A percentile compares a stretch with the other conserved stretches of the same genome.
phyloP scores from a whole-genome alignment of 2,113 vertebrate species.

The Pampusana beccarii region DNA sequence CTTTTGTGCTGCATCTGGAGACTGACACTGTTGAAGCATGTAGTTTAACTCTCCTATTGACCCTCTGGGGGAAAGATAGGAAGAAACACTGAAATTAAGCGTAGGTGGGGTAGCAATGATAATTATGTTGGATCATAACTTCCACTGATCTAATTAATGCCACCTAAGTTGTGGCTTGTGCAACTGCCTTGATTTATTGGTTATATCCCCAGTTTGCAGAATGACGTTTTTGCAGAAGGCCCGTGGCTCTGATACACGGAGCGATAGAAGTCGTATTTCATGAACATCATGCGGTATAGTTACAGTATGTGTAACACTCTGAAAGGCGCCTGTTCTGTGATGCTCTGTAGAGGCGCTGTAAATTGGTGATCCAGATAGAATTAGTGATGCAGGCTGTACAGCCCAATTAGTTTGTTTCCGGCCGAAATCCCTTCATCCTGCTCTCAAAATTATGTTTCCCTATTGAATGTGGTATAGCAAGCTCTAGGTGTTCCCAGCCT shows the following conservation, averaged over 20 bases:
- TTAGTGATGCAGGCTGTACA: constrained; percentile 39
- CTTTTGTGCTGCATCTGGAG: constrained; percentile 17
- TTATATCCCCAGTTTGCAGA: constrained; percentile 35
- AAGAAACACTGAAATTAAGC: constrained; percentile 49
- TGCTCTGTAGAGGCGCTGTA: constrained; percentile 42
- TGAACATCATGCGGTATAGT: neutral
- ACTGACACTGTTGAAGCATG: constrained; percentile 30
- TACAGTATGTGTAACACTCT: neutral
- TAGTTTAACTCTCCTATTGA: constrained; percentile 29
- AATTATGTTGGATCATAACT: constrained; percentile 62
- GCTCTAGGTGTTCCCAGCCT: constrained; percentile 63
- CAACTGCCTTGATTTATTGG: constrained; percentile 72
- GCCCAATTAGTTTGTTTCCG: constrained; percentile 58
- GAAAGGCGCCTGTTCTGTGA: constrained; percentile 15
- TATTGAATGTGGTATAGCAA: constrained; percentile 36
- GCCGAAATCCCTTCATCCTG: constrained; percentile 44
- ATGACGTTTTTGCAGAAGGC: constrained; percentile 5
- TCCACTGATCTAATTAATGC: constrained; percentile 63
- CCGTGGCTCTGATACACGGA: neutral
- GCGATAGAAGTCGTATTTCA: constrained; percentile 25
- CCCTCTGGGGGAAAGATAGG: constrained; percentile 59
- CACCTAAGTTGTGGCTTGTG: constrained; percentile 68
- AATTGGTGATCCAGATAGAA: neutral
- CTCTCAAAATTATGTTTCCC: neutral
- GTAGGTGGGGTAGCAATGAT: constrained; percentile 56